These are phyloP conservation scores for Fulmarus glacialis DNA, from an alignment of 2,113 vertebrate species.

Conservation along the genomic window DNA sequence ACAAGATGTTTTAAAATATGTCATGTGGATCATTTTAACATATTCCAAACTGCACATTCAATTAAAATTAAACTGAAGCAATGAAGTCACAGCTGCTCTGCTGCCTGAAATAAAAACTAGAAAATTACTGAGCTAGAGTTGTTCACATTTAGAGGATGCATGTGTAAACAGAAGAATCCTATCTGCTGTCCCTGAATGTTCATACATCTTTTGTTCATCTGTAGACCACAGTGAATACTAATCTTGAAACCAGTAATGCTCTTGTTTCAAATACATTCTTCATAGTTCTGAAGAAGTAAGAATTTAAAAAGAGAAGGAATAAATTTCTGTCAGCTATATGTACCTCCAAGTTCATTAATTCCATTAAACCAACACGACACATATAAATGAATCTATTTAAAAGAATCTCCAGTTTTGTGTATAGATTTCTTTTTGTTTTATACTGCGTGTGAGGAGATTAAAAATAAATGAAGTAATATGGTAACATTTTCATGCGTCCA, in stretches of 20 bases:
- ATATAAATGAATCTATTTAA: neutral
- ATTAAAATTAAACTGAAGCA: slow-evolving; percentile 34
- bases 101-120: slow-evolving; percentile 7
- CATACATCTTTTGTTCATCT: neutral
- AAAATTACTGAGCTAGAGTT: slow-evolving; percentile 2
- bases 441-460: neutral
- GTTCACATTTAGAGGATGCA: neutral
- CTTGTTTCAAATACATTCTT: neutral
- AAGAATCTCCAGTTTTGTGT: neutral
- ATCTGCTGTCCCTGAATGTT: neutral
- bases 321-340: neutral
- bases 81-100: neutral
- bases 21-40: neutral
- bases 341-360: neutral
- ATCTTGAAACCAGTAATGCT: slow-evolving; percentile 20
- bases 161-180: neutral
- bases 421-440: neutral
- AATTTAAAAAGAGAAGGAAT: neutral
- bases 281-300: neutral
- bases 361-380: neutral
- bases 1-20: neutral
- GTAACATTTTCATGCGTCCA: neutral
- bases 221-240: neutral
- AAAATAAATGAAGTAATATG: neutral
- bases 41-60: neutral